phyloP scores from a whole-genome alignment of 2,113 vertebrate species.

The Ciconia stormi region DNA sequence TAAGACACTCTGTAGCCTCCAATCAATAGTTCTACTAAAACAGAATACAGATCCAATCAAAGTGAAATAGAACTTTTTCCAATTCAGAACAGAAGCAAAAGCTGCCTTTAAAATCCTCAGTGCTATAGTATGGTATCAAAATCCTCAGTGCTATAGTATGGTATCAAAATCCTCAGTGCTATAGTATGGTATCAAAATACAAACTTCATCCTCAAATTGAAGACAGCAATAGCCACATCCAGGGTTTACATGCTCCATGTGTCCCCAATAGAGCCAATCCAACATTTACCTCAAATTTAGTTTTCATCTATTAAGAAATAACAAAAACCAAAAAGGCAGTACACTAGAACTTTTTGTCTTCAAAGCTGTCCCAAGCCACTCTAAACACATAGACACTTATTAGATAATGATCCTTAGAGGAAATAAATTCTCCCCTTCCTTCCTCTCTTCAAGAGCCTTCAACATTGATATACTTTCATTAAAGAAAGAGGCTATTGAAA shows the following conservation, averaged over 20 bases:
- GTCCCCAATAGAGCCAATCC: background rate
- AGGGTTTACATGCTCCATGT: background rate
- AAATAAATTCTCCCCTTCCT: background rate
- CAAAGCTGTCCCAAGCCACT: background rate
- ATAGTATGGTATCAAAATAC: background rate
- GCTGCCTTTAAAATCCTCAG: background rate
- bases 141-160: background rate
- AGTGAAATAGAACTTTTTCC: background rate
- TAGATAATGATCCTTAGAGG: background rate
- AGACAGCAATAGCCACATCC: background rate
- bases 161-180: background rate
- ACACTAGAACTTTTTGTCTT: background rate
- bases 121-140: background rate
- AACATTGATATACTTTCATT: background rate
- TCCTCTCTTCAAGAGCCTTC: background rate
- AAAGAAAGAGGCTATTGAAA: background rate
- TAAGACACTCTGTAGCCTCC: background rate
- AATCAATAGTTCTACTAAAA: background rate
- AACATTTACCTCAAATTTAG: background rate
- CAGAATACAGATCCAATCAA: background rate
- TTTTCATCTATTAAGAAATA: background rate
- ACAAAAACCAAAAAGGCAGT: background rate
- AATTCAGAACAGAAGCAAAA: background rate
- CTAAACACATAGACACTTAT: background rate
- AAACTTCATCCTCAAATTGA: background rate